phyloP scores from a whole-genome alignment of 2,113 vertebrate genomes.

The Pithys albifrons region DNA sequence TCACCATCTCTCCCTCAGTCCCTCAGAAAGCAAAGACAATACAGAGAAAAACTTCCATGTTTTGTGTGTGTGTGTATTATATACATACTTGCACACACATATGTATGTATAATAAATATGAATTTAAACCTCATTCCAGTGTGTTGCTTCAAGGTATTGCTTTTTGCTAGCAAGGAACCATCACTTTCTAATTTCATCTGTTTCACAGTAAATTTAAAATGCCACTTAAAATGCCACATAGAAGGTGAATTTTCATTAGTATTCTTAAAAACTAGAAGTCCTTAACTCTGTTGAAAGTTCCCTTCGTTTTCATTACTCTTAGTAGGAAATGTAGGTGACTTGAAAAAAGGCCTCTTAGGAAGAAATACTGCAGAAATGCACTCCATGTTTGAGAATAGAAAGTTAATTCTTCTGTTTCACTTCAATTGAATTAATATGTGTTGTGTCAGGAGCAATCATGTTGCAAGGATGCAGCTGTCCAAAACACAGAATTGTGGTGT shows the following conservation, averaged over 20 bases:
- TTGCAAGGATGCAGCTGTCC: background rate
- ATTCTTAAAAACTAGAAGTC: background rate
- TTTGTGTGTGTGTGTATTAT: fast-evolving
- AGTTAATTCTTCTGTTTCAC: background rate
- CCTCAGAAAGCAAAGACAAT: background rate
- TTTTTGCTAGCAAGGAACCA: background rate
- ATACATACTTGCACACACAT: fast-evolving
- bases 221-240: background rate
- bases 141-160: background rate
- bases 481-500: background rate
- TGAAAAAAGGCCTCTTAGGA: background rate
- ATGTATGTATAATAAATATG: background rate
- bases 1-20: background rate
- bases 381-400: background rate
- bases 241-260: background rate
- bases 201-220: background rate
- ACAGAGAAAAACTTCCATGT: background rate
- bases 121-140: background rate
- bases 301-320: background rate
- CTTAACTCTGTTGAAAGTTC: background rate
- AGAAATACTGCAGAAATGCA: background rate
- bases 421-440: fast-evolving
- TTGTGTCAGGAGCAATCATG: background rate
- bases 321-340: background rate
- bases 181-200: background rate